Percentiles rank a stretch among this genome's conserved stretches.
Evolutionary conservation across 2,888 invertebrate genomes (phyloP).

Genomic region (Polyommatus icarus): DNA sequence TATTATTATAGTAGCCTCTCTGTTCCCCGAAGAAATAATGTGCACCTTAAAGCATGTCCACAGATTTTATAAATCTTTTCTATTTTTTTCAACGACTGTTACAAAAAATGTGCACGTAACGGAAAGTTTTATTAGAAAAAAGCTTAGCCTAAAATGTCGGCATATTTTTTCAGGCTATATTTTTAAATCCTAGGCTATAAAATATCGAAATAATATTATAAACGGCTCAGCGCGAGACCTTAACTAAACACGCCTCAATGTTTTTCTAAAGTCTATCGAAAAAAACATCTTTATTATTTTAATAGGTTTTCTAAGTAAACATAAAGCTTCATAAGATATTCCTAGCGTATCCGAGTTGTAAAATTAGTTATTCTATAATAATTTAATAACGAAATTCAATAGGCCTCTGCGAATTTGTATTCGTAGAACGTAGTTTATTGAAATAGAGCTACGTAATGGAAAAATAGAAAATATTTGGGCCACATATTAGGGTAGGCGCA

Average conservation of each 20-base stretch:
- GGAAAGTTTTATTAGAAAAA: not conserved
- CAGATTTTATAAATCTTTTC: no score
- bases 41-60: no score
- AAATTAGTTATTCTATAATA: slow-evolving; percentile 22
- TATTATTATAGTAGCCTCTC: no score
- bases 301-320: not conserved
- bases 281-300: not conserved
- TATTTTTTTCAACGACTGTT: no score
- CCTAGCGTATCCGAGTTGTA: not conserved
- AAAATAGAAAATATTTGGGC: slow-evolving; percentile 3
- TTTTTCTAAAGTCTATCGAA: not conserved
- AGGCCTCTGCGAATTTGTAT: slow-evolving; percentile 4
- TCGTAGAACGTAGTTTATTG: not conserved
- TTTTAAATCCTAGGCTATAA: not conserved
- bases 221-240: not conserved
- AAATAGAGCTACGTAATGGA: slow-evolving; percentile 7
- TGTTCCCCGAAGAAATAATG: no score
- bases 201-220: not conserved
- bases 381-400: slow-evolving; percentile 8
- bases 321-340: slow-evolving; percentile 6
- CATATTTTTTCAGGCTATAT: not conserved
- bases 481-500: not conserved
- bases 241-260: not conserved
- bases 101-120: no score
- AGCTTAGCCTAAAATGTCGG: not conserved